phyloP scores from a whole-genome alignment of 2,888 invertebrate genomes.

The Plagodis pulveraria region DNA sequence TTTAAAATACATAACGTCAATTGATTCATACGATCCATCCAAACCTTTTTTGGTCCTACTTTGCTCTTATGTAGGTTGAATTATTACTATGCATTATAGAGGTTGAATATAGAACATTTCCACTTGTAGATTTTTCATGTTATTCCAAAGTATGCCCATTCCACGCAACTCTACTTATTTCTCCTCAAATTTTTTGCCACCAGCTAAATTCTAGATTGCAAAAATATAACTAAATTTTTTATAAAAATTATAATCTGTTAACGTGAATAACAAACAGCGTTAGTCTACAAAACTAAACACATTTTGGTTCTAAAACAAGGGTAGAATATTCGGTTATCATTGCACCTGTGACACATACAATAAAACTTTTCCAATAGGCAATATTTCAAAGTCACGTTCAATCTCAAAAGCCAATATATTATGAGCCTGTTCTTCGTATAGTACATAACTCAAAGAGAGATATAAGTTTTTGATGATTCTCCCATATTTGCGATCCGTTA shows the following conservation, averaged over 20 bases:
- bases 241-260: too few species aligned
- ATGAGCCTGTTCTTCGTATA: constrained; percentile 70
- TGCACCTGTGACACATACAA: constrained; percentile 79
- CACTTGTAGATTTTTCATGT: too few species aligned
- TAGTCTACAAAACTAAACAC: constrained; percentile 39
- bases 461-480: constrained; percentile 70
- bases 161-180: background rate
- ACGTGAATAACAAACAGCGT: background rate
- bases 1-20: too few species aligned
- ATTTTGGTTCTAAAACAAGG: constrained; percentile 54
- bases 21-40: too few species aligned
- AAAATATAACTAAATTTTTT: too few species aligned
- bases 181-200: background rate
- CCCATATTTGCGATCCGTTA: constrained; percentile 59
- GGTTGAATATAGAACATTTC: too few species aligned
- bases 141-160: too few species aligned
- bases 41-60: too few species aligned
- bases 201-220: too few species aligned
- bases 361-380: constrained; percentile 83
- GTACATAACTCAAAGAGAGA: constrained; percentile 72
- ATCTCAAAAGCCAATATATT: constrained; percentile 82
- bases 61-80: too few species aligned
- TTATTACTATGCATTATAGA: too few species aligned
- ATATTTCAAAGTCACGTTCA: constrained; percentile 80
- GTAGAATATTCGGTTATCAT: constrained; percentile 63